A percentile compares a stretch with the other conserved stretches of the same genome.
Evolutionary conservation across 2,888 invertebrate species (phyloP).

Genomic region (Caenorhabditis sp.): DNA sequence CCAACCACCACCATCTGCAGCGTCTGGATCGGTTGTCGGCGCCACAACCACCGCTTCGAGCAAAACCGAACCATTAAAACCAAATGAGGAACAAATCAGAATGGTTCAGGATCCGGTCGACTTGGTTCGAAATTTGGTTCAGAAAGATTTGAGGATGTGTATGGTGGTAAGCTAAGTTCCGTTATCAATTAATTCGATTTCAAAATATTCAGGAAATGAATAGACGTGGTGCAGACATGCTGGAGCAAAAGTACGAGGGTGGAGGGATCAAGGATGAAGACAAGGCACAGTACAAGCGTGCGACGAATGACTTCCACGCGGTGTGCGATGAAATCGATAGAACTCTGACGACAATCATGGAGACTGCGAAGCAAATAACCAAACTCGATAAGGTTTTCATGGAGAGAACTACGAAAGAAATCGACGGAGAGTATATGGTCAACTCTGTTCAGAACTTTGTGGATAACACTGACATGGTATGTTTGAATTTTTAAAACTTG

Average conservation of each 20-base stretch:
- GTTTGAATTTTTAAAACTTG: neutral
- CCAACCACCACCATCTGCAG: slow-evolving; percentile 41
- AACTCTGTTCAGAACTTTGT: slow-evolving; percentile 45
- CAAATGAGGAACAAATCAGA: slow-evolving; percentile 60
- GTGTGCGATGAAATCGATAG: slow-evolving; percentile 58
- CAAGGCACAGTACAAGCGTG: slow-evolving; percentile 45
- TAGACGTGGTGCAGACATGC: slow-evolving; percentile 28
- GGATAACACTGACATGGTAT: slow-evolving; percentile 49
- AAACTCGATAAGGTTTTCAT: slow-evolving; percentile 64
- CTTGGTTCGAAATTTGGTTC: slow-evolving; percentile 44
- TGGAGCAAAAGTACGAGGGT: slow-evolving; percentile 20
- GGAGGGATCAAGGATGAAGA: neutral
- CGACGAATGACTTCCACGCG: slow-evolving; percentile 54
- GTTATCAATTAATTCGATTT: neutral
- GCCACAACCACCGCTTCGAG: neutral
- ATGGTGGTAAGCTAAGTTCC: slow-evolving; percentile 25
- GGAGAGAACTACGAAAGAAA: slow-evolving; percentile 29
- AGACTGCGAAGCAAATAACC: slow-evolving; percentile 56
- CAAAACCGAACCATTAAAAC: slow-evolving; percentile 31
- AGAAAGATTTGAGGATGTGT: slow-evolving; percentile 46
- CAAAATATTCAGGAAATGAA: slow-evolving; percentile 42
- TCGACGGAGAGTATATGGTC: slow-evolving; percentile 49
- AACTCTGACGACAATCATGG: slow-evolving; percentile 54
- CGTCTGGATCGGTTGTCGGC: slow-evolving; percentile 4
- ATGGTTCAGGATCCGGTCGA: slow-evolving; percentile 62